These are phyloP conservation scores for Dipus sagitta DNA, from an alignment of 2,797 vertebrate genomes.

Conservation along the genomic window DNA sequence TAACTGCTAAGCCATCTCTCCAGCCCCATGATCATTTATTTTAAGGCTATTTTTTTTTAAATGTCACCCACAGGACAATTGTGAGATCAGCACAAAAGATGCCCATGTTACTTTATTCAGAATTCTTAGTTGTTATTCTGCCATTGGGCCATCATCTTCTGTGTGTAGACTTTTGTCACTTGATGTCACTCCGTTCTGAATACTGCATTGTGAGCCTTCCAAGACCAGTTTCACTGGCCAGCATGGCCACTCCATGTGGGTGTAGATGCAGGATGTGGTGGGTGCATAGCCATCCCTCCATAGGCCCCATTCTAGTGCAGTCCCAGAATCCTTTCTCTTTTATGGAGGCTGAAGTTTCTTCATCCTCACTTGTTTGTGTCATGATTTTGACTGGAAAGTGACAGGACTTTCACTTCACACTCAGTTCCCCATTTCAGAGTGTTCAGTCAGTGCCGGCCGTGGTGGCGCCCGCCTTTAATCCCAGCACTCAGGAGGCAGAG, in stretches of 20 bases:
- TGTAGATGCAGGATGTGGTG: background rate
- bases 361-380: background rate
- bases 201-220: background rate
- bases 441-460: background rate
- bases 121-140: background rate
- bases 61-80: too few relatives aligned
- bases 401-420: background rate
- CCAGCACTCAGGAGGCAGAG: too few relatives aligned
- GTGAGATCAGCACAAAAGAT: too few relatives aligned
- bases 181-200: too few relatives aligned
- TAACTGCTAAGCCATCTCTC: too few relatives aligned
- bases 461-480: background rate
- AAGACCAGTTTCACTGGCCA: background rate
- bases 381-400: background rate
- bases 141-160: background rate
- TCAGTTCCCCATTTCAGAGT: background rate
- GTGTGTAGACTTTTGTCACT: background rate
- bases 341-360: background rate
- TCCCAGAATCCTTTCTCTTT: background rate
- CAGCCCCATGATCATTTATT: too few relatives aligned
- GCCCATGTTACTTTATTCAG: background rate
- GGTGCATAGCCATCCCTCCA: background rate
- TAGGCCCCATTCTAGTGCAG: background rate
- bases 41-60: too few relatives aligned
- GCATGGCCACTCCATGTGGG: background rate